These are phyloP conservation scores for Tokudaia muenninki DNA, from an alignment of 2,797 vertebrate species.

Conservation along the genomic window DNA sequence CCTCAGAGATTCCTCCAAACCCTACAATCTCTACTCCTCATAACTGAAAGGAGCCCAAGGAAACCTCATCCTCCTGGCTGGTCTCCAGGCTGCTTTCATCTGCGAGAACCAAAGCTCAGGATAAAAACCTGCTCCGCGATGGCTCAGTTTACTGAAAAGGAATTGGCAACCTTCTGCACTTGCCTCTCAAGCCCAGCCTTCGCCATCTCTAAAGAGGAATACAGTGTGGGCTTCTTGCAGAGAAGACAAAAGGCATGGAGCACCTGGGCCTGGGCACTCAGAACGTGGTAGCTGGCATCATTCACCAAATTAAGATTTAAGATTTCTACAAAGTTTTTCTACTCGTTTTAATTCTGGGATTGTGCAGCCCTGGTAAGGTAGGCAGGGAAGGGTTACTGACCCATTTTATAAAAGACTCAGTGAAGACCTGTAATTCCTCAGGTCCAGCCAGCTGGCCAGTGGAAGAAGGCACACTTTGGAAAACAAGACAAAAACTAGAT, in stretches of 20 bases:
- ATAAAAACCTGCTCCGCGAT: neutral
- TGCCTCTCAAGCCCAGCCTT: neutral
- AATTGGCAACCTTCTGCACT: neutral
- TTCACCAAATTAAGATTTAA: conserved; percentile 22
- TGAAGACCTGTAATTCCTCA: neutral
- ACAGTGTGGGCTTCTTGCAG: neutral
- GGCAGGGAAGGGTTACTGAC: neutral
- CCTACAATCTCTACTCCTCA: neutral
- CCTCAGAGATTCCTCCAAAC: conserved; percentile 45
- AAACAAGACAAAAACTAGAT: neutral
- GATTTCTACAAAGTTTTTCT: neutral
- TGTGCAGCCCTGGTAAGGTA: neutral
- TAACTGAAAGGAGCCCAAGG: neutral
- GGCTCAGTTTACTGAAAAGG: neutral
- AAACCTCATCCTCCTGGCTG: neutral
- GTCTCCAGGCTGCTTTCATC: neutral
- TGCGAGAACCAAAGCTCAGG: neutral
- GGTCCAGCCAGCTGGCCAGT: neutral
- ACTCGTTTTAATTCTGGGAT: neutral
- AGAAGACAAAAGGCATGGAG: neutral
- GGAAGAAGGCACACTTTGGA: neutral
- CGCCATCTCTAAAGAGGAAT: neutral
- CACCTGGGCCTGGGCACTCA: neutral
- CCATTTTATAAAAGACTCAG: neutral
- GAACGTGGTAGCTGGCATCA: neutral